Base-by-base conservation (phyloP, 2,797 vertebrate species). In the Chloroceryle inda region DNA sequence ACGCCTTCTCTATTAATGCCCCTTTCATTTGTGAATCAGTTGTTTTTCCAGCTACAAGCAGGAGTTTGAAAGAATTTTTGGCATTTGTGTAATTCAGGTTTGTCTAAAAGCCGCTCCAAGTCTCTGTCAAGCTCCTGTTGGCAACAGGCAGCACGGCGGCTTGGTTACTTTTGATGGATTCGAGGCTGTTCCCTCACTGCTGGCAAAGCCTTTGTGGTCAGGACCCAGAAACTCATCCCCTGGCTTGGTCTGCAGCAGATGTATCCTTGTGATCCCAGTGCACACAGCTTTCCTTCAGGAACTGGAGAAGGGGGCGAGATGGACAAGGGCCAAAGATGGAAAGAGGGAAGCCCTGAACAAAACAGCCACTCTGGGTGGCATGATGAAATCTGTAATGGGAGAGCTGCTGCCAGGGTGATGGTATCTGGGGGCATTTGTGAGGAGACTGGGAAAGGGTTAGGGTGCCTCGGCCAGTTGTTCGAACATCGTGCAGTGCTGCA, bases 11-110 rank as follows among this genome's bases (percentile, higher is more conserved):
- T 71, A 85, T 95, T 92, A 96, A 95, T 80, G 68, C 62, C 72
- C 55, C 85, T 91, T 97, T 96, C 73, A 96, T 91, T 49, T 94
- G 72, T 66, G 78, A 91, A 69, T 78, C 76, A 31, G 40, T 83
- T 95, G 84, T 90, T 96, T 83, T 93, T 87, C 63, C 55, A 90
- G 55, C 31, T 87, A 55, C 16, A 50, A 92, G 62, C 59, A 77
- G 38, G 82, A 92, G 38, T 78, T 78, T 84, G 85, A 97, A 97
- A 93, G 94, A 92, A 96, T 96, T 96, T 92, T 96, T 96, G 94
- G 95, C 52, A 97, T 96, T 92, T 79, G 47, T n/a, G 63, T 93
- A 90, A 90, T 96, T 85, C 92, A 91, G 92, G 90, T 95, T 90
- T 69, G 63, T 73, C 59, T 79, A 73, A 94, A 92, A 92, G 92